Conservation (phyloP, 2,888 invertebrate species). For the Amblyjoppa fuscipennis region DNA sequence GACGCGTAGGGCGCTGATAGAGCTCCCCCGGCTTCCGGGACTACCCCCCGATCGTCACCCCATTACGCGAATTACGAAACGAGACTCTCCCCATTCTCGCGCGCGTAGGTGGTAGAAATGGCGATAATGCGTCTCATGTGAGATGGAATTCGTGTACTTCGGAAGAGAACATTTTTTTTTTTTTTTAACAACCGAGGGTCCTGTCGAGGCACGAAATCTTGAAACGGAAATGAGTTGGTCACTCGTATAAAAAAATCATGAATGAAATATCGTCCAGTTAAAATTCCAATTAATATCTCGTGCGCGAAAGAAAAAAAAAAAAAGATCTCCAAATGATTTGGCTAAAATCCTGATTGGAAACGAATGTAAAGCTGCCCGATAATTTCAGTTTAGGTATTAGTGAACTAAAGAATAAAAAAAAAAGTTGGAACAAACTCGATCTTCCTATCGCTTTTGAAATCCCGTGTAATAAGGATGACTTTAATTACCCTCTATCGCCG, state of each 20-base stretch:
- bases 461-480: constrained; percentile 1
- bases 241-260: not conserved
- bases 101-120: constrained; percentile 27
- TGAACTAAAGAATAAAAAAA: not conserved
- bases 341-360: not conserved
- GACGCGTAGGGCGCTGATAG: constrained; percentile 27
- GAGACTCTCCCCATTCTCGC: constrained; percentile 50
- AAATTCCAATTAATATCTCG: not conserved
- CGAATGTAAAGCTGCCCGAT: not conserved
- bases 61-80: constrained; percentile 75
- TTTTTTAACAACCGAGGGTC: not conserved
- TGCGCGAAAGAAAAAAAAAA: not conserved
- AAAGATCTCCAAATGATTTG: not conserved
- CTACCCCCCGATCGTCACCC: constrained; percentile 80
- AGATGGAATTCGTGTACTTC: constrained; percentile 8
- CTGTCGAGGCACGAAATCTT: not conserved
- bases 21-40: constrained; percentile 69
- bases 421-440: constrained; percentile 5
- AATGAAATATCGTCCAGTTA: not conserved
- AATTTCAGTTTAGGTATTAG: not conserved
- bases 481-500: constrained; percentile 25
- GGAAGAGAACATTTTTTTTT: not conserved
- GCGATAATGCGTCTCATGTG: constrained; percentile 1
- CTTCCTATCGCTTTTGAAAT: constrained; percentile 8
- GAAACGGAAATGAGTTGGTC: not conserved